Conservation (phyloP, 2,888 invertebrate genomes). For the Crossocerus cetratus region DNA sequence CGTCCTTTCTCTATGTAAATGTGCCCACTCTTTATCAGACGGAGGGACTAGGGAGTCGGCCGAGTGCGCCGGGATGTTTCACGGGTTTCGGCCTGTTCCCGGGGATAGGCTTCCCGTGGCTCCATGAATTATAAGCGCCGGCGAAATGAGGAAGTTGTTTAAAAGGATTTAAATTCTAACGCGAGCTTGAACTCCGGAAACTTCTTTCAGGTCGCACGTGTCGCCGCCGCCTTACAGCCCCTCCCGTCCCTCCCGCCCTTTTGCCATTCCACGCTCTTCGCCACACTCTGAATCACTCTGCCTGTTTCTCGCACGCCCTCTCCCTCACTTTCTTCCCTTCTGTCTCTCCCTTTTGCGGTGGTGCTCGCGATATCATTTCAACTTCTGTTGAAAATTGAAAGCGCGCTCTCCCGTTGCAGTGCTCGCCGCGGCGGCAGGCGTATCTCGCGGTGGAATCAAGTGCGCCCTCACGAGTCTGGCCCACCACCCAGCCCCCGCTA, state of each 20-base stretch:
- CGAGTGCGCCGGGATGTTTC: conserved; percentile 21
- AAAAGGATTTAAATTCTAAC: conserved; percentile 55
- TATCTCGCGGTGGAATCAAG: conserved; percentile 42
- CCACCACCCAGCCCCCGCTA: background rate
- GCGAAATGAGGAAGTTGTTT: conserved; percentile 55
- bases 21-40: background rate
- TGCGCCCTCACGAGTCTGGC: conserved; percentile 13
- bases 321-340: too few species aligned
- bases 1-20: conserved; percentile 50
- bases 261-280: too few species aligned
- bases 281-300: too few species aligned
- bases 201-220: conserved; percentile 44
- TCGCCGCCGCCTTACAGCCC: conserved; percentile 26
- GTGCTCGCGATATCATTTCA: conserved; percentile 40
- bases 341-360: conserved; percentile 15
- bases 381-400: conserved; percentile 49
- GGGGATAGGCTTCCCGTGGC: conserved; percentile 9
- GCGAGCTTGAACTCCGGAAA: conserved; percentile 27
- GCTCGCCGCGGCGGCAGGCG: conserved; percentile 7
- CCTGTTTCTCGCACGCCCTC: too few species aligned
- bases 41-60: too few species aligned
- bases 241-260: too few species aligned
- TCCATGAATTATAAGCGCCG: conserved; percentile 56
- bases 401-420: conserved; percentile 3
- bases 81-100: conserved; percentile 26